Base-by-base conservation (phyloP, 2,113 vertebrate genomes). In the Smithornis capensis region DNA sequence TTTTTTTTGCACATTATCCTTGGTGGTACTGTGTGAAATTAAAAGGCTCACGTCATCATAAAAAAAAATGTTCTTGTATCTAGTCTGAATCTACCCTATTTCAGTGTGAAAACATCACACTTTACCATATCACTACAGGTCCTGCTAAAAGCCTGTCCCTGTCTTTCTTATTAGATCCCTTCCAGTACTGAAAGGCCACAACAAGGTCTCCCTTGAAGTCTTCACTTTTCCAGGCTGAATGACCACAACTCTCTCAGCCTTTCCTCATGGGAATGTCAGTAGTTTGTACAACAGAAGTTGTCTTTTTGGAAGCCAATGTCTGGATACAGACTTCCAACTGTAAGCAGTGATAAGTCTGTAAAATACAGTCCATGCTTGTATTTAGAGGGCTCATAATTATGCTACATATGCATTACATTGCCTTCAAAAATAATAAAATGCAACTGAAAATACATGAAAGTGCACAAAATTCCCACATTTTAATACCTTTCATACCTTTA, bases 361-460 rank as follows among this genome's bases (percentile, higher is more conserved):
- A 68, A 86, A 73, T 45, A 82, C 64, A 89, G 68, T 40, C 47
- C 37, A 44, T 63, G 37, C 16, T 77, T 89, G 37, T 74, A 87
- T 60, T 78, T 78, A 14, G 31, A 79, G 50, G 31, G 49, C 19
- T 82, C 29, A 42, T 6, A 53, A n/a, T 74, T 87, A 38, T 15
- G 33, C 14, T 49, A 9, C 8, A 28, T 33, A 40, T 45, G 59
- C 14, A 29, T 44, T 59, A 79, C 29, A 33, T 45, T 65, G 33
- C 28, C 40, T 70, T 93, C 50, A 65, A 87, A 84, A 65, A 45
- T 10, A 83, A 62, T 12, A 74, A 70, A 89, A 83, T 27, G 14
- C 31, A 73, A 56, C 31, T 31, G 25, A 82, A 95, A 81, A 95
- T 45, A 83, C 25, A 59, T 57, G 55, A 86, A 95, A 95, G n/a